phyloP scores from a whole-genome alignment of 2,888 invertebrate species.

The Oscheius onirici region DNA sequence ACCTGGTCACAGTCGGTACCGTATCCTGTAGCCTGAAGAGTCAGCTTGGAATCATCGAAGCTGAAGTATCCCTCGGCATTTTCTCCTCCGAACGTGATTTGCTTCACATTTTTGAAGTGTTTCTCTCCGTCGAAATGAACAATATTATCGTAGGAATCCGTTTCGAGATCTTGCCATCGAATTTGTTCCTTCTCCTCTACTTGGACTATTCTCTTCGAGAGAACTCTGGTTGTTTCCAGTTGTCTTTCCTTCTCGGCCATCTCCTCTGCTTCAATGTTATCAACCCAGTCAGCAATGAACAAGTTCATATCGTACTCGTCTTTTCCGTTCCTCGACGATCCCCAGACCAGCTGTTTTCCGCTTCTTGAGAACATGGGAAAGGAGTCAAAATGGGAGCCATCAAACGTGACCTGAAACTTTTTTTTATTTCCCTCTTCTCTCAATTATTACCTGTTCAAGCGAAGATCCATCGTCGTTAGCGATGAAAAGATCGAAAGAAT shows the following conservation, averaged over 20 bases:
- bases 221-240: conserved; percentile 19
- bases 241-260: neutral
- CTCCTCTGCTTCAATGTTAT: neutral
- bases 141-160: conserved; percentile 45
- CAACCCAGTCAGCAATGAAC: conserved; percentile 59
- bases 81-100: conserved; percentile 66
- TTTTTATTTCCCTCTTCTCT: neutral
- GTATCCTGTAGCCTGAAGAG: conserved; percentile 65
- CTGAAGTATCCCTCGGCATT: conserved; percentile 70
- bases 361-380: conserved; percentile 58
- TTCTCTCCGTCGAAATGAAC: conserved; percentile 55
- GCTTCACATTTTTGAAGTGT: conserved; percentile 64
- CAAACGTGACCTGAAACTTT: conserved; percentile 44
- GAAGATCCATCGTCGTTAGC: conserved; percentile 53
- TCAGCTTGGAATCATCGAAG: conserved; percentile 62
- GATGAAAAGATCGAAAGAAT: conserved; percentile 49
- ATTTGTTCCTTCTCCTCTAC: neutral
- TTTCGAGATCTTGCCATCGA: conserved; percentile 52
- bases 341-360: conserved; percentile 44
- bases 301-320: conserved; percentile 48
- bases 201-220: neutral
- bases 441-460: conserved; percentile 40
- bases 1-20: conserved; percentile 66
- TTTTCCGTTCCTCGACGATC: conserved; percentile 32
- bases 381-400: conserved; percentile 47